Conservation (phyloP, 2,888 invertebrate genomes). For the Patella depressa region DNA sequence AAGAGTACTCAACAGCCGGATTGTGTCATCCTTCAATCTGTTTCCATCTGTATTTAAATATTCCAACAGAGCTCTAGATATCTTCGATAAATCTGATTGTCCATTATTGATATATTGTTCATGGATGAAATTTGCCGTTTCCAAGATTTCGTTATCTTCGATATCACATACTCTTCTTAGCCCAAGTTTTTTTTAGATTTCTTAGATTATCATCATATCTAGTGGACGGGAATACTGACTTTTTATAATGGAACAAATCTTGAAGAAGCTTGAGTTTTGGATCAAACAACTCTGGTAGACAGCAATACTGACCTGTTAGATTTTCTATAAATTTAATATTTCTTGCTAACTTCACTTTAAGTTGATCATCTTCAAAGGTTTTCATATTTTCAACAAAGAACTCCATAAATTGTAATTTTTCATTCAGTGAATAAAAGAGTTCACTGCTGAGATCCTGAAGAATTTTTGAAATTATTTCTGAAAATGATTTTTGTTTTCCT, state of each 20-base stretch:
- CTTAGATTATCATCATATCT: slow-evolving; percentile 20
- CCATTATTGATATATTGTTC: slow-evolving; percentile 1
- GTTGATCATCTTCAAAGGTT: neutral
- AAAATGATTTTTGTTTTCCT: slow-evolving; percentile 5
- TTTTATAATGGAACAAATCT: slow-evolving; percentile 33
- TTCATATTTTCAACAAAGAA: slow-evolving; percentile 21
- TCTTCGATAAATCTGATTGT: neutral
- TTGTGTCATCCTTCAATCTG: neutral
- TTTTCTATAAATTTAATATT: slow-evolving; percentile 19
- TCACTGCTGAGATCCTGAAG: slow-evolving; percentile 10
- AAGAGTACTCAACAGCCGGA: neutral
- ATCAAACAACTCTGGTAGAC: slow-evolving; percentile 44
- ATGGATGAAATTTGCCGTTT: slow-evolving; percentile 26
- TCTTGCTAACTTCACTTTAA: slow-evolving; percentile 3
- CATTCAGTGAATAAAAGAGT: neutral
- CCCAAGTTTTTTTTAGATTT: slow-evolving; percentile 45
- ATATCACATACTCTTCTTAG: slow-evolving; percentile 43
- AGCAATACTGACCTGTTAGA: slow-evolving; percentile 16
- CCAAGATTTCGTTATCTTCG: slow-evolving; percentile 41
- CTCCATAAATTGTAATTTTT: slow-evolving; percentile 22
- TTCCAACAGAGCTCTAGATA: slow-evolving; percentile 8
- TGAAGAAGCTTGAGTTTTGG: slow-evolving; percentile 40
- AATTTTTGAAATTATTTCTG: slow-evolving; percentile 13
- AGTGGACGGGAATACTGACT: slow-evolving; percentile 49
- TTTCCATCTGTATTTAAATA: neutral